phyloP scores from a whole-genome alignment of 2,113 vertebrate species.

The Otus sunia region DNA sequence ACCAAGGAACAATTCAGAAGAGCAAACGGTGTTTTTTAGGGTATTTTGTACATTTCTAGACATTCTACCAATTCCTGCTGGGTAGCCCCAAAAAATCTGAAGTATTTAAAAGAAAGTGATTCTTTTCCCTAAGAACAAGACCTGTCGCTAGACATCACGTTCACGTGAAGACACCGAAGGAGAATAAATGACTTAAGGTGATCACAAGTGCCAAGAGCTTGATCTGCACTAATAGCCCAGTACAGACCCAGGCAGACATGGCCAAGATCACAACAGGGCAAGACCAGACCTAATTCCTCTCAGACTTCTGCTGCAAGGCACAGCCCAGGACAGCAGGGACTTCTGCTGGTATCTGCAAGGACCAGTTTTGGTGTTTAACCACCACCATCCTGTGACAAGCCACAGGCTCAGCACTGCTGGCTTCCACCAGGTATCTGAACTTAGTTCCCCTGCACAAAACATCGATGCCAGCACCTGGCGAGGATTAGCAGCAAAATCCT shows the following conservation, averaged over 20 bases:
- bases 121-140: neutral
- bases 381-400: neutral
- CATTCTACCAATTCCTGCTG: neutral
- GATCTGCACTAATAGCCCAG: neutral
- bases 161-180: neutral
- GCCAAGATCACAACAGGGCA: neutral
- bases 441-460: neutral
- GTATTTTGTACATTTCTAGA: neutral
- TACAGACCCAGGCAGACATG: neutral
- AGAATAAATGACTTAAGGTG: neutral
- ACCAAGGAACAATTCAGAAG: neutral
- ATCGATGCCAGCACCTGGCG: neutral
- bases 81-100: neutral
- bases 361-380: neutral
- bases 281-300: neutral
- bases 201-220: neutral
- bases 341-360: neutral
- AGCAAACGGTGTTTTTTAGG: neutral
- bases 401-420: neutral
- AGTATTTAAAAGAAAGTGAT: neutral
- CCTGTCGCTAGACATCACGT: fast-evolving
- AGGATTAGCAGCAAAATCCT: neutral
- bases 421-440: fast-evolving
- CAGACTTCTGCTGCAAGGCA: neutral
- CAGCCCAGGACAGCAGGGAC: neutral